A percentile compares a stretch with the other conserved stretches of the same genome.
phyloP scores from a whole-genome alignment of 2,797 vertebrate species.

The Miopithecus talapoin region DNA sequence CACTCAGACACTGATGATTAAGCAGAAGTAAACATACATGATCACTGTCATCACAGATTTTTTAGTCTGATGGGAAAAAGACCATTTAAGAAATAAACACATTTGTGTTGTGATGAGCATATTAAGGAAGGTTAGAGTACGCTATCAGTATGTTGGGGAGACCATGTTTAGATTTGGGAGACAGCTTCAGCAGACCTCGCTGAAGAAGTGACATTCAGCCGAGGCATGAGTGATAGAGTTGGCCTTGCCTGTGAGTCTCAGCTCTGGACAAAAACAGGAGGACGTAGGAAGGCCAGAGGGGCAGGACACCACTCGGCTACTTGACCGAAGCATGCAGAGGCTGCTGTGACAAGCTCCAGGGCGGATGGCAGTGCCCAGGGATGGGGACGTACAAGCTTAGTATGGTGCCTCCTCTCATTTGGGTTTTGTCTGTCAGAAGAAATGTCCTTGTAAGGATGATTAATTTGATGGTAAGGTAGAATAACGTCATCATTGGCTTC shows the following conservation, averaged over 20 bases:
- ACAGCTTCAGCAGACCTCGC: background rate
- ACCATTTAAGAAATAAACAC: background rate
- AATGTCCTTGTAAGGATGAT: background rate
- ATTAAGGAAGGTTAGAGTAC: background rate
- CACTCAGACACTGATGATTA: background rate
- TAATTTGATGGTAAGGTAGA: background rate
- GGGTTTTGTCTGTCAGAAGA: background rate
- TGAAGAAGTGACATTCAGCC: too few species aligned
- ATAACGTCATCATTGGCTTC: background rate
- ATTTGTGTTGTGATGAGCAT: accelerated
- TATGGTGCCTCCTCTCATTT: background rate
- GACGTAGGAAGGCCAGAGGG: background rate
- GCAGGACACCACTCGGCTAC: background rate
- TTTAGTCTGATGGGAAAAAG: background rate
- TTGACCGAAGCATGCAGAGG: background rate
- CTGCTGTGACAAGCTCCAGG: background rate
- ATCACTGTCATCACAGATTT: background rate
- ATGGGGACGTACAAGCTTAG: background rate
- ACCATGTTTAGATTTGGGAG: background rate
- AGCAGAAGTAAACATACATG: background rate
- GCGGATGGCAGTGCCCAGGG: accelerated
- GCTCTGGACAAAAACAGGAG: background rate
- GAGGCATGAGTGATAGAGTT: background rate
- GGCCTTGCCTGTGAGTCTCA: accelerated
- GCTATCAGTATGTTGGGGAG: too few species aligned